Conservation (phyloP, 64 coral and sea anemone genomes). For the Pachyseris speciosa region DNA sequence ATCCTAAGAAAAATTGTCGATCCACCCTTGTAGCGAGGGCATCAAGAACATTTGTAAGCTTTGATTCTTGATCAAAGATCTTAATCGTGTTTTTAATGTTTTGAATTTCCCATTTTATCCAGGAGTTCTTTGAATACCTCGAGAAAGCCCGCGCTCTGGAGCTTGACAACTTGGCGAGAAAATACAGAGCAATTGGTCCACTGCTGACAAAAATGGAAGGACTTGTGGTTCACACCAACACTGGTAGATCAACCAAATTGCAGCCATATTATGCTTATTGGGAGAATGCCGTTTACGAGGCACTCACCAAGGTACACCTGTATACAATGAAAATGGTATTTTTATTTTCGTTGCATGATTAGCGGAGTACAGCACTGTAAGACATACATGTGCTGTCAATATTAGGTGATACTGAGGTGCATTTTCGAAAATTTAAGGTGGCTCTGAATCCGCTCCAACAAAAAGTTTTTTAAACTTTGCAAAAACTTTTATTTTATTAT, state of each 20-base stretch:
- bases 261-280: constrained; percentile 96
- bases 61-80: too few relatives aligned
- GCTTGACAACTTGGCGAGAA: constrained; percentile 85
- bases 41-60: neutral
- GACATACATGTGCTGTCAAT: too few relatives aligned
- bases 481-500: too few relatives aligned
- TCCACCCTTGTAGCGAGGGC: too few relatives aligned
- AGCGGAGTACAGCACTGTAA: too few relatives aligned
- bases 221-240: constrained; percentile 96
- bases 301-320: constrained; percentile 80
- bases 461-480: too few relatives aligned
- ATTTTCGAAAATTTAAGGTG: too few relatives aligned
- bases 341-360: neutral
- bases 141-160: constrained; percentile 74
- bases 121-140: constrained; percentile 98
- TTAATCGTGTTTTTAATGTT: neutral
- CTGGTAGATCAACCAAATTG: constrained; percentile 88
- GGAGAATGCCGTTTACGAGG: constrained; percentile 92
- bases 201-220: constrained; percentile 99
- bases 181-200: constrained; percentile 95
- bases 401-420: too few relatives aligned
- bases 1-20: too few relatives aligned
- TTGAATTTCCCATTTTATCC: neutral
- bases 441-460: too few relatives aligned
- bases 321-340: neutral